Conservation (phyloP, 1,140 invertebrate genomes). For the Drosophila paulistorum region DNA sequence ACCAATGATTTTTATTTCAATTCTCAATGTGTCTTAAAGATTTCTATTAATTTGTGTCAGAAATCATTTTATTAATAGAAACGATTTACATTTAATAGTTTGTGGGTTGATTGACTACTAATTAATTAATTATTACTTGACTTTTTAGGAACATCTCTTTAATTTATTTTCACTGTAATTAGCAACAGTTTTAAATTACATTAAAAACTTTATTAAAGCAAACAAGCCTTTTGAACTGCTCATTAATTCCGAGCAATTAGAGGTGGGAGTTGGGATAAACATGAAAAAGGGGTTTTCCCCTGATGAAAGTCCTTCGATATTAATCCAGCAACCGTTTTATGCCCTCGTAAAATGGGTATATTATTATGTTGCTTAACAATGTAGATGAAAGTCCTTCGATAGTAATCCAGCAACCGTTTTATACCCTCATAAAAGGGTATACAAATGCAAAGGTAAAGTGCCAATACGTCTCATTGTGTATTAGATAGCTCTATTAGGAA, state of each 20-base stretch:
- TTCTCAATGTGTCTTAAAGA: neutral
- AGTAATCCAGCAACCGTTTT: neutral
- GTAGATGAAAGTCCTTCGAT: neutral
- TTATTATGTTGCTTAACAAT: too few species aligned
- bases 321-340: neutral
- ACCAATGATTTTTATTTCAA: neutral
- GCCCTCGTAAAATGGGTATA: too few species aligned
- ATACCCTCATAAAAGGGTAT: too few species aligned
- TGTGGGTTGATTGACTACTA: neutral
- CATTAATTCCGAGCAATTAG: neutral
- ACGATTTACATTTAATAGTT: neutral
- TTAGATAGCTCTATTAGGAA: too few species aligned
- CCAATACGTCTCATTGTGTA: too few species aligned
- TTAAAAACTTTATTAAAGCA: slow-evolving; percentile 3
- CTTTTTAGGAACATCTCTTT: neutral
- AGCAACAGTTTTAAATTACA: neutral
- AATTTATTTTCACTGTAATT: neutral
- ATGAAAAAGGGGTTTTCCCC: neutral
- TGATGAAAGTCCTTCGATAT: neutral
- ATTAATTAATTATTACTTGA: slow-evolving; percentile 4
- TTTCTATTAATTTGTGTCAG: neutral
- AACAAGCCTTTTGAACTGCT: slow-evolving; percentile 5
- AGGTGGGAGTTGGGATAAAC: neutral
- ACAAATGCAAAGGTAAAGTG: too few species aligned
- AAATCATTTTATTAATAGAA: slow-evolving; percentile 5